phyloP scores from a whole-genome alignment of 1,140 invertebrate genomes.

The Drosophila nigromelanica region DNA sequence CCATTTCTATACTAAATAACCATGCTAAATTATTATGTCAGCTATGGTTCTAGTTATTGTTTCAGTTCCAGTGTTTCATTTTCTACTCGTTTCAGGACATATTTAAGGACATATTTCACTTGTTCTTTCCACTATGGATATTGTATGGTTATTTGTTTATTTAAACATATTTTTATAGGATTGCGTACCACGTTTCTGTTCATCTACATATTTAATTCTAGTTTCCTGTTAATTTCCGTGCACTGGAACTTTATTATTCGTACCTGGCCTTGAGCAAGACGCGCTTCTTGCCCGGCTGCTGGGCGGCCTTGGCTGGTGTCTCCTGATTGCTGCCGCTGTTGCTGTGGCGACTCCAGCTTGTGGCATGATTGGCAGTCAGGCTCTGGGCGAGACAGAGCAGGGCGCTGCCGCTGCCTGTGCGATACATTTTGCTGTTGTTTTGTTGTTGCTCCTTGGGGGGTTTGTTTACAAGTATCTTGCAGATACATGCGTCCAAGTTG shows the following conservation, averaged over 20 bases:
- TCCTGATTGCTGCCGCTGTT: background rate
- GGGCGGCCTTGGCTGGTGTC: background rate
- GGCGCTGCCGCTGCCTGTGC: slow-evolving; percentile 34
- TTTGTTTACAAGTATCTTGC: slow-evolving; percentile 12
- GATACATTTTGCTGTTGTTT: slow-evolving; percentile 22
- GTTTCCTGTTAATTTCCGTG: no score
- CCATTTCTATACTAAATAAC: no score
- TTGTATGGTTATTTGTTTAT: no score
- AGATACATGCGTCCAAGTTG: slow-evolving; percentile 9
- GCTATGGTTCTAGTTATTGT: no score
- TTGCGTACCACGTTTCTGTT: no score
- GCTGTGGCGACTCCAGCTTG: slow-evolving; percentile 13
- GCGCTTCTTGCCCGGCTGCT: slow-evolving; percentile 6
- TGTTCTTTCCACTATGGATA: no score
- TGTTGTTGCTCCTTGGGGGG: slow-evolving; percentile 3
- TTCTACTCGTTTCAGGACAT: no score
- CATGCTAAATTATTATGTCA: no score
- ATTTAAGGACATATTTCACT: no score
- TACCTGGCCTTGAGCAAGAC: slow-evolving; percentile 40
- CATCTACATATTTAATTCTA: no score
- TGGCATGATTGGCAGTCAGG: slow-evolving; percentile 15
- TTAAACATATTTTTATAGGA: no score
- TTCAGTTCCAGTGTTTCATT: no score
- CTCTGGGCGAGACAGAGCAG: slow-evolving; percentile 32
- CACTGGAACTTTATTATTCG: background rate